These are phyloP conservation scores for Cotesia glomerata DNA, from an alignment of 1,140 invertebrate genomes.

Conservation along the genomic window DNA sequence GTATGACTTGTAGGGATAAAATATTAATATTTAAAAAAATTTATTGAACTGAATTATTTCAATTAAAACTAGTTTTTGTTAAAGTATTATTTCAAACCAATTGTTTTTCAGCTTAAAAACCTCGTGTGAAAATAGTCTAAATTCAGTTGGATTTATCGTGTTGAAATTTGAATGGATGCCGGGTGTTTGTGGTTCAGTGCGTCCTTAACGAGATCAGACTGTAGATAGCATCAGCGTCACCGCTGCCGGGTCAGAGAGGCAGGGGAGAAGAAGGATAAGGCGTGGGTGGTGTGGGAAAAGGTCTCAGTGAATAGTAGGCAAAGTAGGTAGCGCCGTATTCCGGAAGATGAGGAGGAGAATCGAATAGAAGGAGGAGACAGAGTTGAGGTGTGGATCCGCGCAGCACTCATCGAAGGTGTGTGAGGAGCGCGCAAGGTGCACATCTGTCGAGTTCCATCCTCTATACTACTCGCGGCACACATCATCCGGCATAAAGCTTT, in stretches of 20 bases:
- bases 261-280: slow-evolving; percentile 7
- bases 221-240: slow-evolving; percentile 29
- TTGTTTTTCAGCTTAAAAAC: not conserved
- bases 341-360: not conserved
- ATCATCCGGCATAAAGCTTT: slow-evolving; percentile 33
- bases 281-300: not conserved
- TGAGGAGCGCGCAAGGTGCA: slow-evolving; percentile 34
- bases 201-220: slow-evolving; percentile 61
- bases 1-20: too few relatives aligned
- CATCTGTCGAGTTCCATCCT: slow-evolving; percentile 60
- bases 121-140: slow-evolving; percentile 5
- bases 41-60: too few relatives aligned
- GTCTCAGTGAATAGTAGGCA: too few relatives aligned
- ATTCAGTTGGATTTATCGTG: not conserved
- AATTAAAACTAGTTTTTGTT: too few relatives aligned
- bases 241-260: not conserved
- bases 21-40: too few relatives aligned
- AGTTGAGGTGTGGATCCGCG: slow-evolving; percentile 1
- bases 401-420: not conserved
- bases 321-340: too few relatives aligned
- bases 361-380: slow-evolving; percentile 1
- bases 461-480: slow-evolving; percentile 25
- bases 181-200: slow-evolving; percentile 60
- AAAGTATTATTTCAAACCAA: too few relatives aligned
- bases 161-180: slow-evolving; percentile 58